Conservation (phyloP, 2,113 vertebrate species). For the Ivindomyrus marchei region DNA sequence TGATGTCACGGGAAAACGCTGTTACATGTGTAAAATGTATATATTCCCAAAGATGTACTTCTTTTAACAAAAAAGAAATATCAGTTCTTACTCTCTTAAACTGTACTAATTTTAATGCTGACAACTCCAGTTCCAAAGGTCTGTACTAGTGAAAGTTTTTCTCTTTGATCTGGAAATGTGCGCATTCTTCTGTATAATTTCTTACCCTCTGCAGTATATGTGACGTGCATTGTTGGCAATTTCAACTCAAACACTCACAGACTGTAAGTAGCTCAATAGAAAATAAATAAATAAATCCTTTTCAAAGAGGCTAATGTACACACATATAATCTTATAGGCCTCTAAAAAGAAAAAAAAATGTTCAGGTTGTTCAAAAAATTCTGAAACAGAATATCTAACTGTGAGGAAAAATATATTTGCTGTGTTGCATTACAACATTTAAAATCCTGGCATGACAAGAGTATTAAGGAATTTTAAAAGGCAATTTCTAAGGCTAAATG, state of each 20-base stretch:
- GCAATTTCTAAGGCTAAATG: not conserved
- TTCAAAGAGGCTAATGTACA: not conserved
- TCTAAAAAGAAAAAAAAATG: not conserved
- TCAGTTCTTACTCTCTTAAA: not conserved
- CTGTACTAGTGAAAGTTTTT: not conserved
- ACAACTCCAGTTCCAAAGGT: not conserved
- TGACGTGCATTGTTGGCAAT: not conserved
- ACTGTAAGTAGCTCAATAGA: not conserved
- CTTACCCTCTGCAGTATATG: not conserved
- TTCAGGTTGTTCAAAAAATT: not conserved
- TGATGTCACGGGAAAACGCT: not conserved
- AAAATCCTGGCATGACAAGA: conserved; percentile 17
- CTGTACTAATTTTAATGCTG: not conserved
- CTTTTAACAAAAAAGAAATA: not conserved
- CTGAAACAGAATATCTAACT: conserved; percentile 4
- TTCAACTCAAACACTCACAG: not conserved
- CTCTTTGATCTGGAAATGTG: not conserved
- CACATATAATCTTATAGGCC: conserved; percentile 4
- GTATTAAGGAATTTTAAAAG: conserved; percentile 19
- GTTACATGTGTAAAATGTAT: not conserved
- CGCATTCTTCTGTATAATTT: not conserved
- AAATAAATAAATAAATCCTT: not conserved
- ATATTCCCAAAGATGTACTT: not conserved
- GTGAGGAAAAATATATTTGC: not conserved
- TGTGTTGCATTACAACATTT: conserved; percentile 11